Conservation (phyloP, 2,113 vertebrate species). For the Tragelaphus scriptus region DNA sequence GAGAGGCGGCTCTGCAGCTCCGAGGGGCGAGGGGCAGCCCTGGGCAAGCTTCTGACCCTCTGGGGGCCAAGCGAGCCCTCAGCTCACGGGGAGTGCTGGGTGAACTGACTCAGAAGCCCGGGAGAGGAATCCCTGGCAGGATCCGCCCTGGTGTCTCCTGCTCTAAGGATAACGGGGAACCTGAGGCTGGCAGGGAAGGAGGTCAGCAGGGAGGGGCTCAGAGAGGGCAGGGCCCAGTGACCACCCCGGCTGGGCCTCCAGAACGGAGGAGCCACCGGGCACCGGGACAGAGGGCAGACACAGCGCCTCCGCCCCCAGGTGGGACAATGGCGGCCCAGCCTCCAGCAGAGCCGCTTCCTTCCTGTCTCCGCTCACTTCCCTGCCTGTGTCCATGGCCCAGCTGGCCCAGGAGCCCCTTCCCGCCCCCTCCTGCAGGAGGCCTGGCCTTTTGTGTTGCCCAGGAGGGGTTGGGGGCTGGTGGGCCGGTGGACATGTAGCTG, state of each 20-base stretch:
- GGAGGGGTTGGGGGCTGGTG: neutral
- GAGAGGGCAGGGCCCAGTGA: neutral
- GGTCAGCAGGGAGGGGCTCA: neutral
- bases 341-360: constrained; percentile 21
- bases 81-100: accelerated
- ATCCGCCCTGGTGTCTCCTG: neutral
- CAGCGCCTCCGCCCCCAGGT: constrained; percentile 9
- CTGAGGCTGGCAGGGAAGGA: neutral
- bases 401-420: constrained; percentile 46
- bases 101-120: accelerated
- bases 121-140: neutral
- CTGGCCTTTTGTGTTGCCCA: neutral
- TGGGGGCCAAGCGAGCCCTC: neutral
- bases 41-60: no score
- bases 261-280: neutral
- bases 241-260: neutral
- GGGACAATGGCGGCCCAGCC: constrained; percentile 35
- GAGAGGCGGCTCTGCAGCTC: neutral
- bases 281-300: neutral
- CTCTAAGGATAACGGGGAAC: neutral
- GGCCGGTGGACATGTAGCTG: neutral
- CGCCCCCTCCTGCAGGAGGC: neutral
- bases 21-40: no score
- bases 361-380: constrained; percentile 48
- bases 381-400: neutral